A percentile compares a stretch with the other conserved stretches of the same genome.
These are phyloP conservation scores for Megastigmus dorsalis DNA, from an alignment of 2,888 invertebrate species.

Conservation along the genomic window DNA sequence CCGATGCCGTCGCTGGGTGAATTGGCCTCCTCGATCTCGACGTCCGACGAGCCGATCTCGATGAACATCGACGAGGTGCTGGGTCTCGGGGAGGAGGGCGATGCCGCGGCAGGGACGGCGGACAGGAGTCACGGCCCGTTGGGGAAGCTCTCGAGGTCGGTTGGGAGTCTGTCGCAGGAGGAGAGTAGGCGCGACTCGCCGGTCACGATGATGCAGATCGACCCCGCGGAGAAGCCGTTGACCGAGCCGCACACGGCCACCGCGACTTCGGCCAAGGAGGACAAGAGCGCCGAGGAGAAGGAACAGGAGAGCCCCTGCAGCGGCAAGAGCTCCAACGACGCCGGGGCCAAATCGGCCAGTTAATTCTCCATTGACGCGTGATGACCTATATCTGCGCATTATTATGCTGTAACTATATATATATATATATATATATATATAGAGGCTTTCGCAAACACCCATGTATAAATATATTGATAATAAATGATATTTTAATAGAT, in stretches of 20 bases:
- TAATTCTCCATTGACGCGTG: too few relatives aligned
- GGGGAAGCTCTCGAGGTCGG: not conserved
- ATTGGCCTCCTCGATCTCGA: slow-evolving; percentile 20
- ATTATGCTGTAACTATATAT: too few relatives aligned
- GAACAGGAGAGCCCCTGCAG: slow-evolving; percentile 58
- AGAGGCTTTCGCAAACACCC: not conserved
- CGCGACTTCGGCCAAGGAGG: slow-evolving; percentile 18
- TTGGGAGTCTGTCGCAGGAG: slow-evolving; percentile 26
- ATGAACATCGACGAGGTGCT: slow-evolving; percentile 59
- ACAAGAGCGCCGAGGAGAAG: slow-evolving; percentile 52
- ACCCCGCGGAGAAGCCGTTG: slow-evolving; percentile 51
- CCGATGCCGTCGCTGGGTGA: not conserved
- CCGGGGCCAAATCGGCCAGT: not conserved
- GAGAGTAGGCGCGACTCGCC: slow-evolving; percentile 58
- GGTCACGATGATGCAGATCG: slow-evolving; percentile 62
- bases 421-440: not conserved
- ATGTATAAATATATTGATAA: slow-evolving; percentile 3
- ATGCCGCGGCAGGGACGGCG: not conserved
- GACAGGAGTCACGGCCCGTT: not conserved
- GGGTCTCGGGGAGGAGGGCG: slow-evolving; percentile 56
- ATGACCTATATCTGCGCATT: too few relatives aligned
- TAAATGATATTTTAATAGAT: too few relatives aligned
- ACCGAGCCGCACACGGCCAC: slow-evolving; percentile 3
- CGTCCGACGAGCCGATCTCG: slow-evolving; percentile 50
- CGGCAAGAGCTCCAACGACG: slow-evolving; percentile 35